Base-by-base conservation (phyloP, 2,797 vertebrate genomes). In the Ctenosaura bakeri region DNA sequence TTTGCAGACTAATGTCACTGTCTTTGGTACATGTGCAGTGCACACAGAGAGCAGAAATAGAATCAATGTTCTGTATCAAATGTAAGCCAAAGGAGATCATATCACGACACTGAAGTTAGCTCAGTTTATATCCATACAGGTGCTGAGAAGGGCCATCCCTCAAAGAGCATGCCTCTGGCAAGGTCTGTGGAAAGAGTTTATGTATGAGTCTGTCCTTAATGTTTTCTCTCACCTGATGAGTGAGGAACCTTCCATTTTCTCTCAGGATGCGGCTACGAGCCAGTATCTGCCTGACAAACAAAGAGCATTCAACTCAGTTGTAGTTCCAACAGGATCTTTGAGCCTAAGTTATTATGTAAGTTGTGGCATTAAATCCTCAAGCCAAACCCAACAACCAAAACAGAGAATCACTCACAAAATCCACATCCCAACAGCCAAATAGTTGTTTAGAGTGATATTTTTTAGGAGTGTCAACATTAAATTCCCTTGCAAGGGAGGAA, bases 171-270 rank as follows among this genome's bases (percentile, higher is more conserved):
- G 38, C 9, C 9, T 46, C 29, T 83, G 38, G 35, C 52, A 89
- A 78, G 1, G 42, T 10, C 1, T 20, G 32, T 54, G 62, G 38
- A 54, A 32, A 20, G 29, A 10, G 42, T 90, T 73, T 32, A 73
- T 26, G 35, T 73, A 90, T 18, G 13, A 24, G n/a, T 13, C 38
- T 35, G 38, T 18, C 10, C 26, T 35, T 12, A 18, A 4, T 6
- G 10, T 56, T 59, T 14, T 38, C 59, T 56, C 73, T 90, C 35
- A 90, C 90, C 90, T 84, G 90, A 29, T 29, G 81, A 98, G 97
- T 97, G 54, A 98, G 96, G 92, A 97, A 98, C 90, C 96, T 97
- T 22, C 97, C 97, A 13, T 98, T 97, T 91, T 98, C 97, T 85
- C 97, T 59, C 79, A 98, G 97, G 92, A 97, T 91, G 80, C 97